These are phyloP conservation scores for Ostrea edulis DNA, from an alignment of 1,140 invertebrate genomes.

Conservation along the genomic window DNA sequence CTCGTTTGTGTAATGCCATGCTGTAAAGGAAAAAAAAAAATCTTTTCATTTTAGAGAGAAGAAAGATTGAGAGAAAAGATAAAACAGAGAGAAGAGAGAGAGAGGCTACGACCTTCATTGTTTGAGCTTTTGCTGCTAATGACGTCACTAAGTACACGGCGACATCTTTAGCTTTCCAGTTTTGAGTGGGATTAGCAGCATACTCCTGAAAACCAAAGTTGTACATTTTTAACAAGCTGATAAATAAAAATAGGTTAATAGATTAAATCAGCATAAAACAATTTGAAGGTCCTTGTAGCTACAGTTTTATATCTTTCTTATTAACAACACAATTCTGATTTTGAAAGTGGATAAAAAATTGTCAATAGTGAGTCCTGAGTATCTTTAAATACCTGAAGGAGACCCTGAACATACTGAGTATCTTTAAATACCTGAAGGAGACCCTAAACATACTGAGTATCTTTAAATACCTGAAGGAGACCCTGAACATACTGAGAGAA, in stretches of 20 bases:
- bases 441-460: neutral
- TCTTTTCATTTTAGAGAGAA: neutral
- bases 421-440: too few species aligned
- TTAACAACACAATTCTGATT: too few species aligned
- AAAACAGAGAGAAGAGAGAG: neutral
- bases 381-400: too few species aligned
- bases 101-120: conserved; percentile 82
- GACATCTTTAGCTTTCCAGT: conserved; percentile 97
- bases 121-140: conserved; percentile 93
- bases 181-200: conserved; percentile 85
- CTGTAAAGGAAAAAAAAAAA: conserved; percentile 64
- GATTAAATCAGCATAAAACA: too few species aligned
- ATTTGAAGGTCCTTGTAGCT: too few species aligned
- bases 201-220: conserved; percentile 85
- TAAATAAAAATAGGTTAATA: neutral
- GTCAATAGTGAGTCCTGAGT: too few species aligned
- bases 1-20: conserved; percentile 95
- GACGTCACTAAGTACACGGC: conserved; percentile 98
- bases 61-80: neutral
- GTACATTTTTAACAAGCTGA: neutral
- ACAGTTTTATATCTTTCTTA: too few species aligned
- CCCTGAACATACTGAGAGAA: conserved; percentile 91
- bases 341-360: too few species aligned
- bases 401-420: neutral
- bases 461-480: conserved; percentile 80